Base-by-base conservation (phyloP, 1,140 invertebrate genomes). In the Drosophila varians region DNA sequence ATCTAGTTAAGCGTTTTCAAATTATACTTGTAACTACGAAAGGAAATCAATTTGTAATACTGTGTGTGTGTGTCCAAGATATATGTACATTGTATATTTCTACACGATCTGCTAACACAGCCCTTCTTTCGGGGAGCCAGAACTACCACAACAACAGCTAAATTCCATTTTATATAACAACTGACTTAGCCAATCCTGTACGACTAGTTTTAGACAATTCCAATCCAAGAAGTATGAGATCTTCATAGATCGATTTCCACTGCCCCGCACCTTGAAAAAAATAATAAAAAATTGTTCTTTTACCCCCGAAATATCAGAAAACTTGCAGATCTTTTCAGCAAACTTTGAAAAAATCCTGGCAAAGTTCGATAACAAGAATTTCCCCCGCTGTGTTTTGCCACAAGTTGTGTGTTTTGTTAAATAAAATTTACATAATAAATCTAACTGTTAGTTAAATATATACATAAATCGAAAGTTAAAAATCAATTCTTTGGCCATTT, bases 321-420 rank as follows among this genome's bases (percentile, higher is more conserved):
- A 80, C 82, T 84, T 84, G 70, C 56, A 42, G 72, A 73, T 61
- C 69, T 72, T 86, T 84, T 78, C 62, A 48, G 55, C 34, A 40
- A 74, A 57, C 8, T 38, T 38, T 60, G 57, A 84, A 84, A 79
- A 76, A 79, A 86, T 65, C 51, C 66, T 58, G 14, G 21, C 60
- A 54, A 77, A 60, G 77, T 82, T 69, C 9, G 28, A 31, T 3
- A 31, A 3, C 36, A 43, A 62, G 8, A 48, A 8, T 48, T 69
- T 62, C 45, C 60, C 53, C 70, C 58, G 68, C 72, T 82, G 77
- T 76, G 58, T 61, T 71, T 57, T 48, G 43, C 38, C 40, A 66
- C 46, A 57, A n/a, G 42, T 19, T 34, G 56, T 79, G 52, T 66
- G 60, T 80, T 38, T 74, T 68, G 56, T 77, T 73, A 55, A 76